Base-by-base conservation (phyloP, 2,113 vertebrate genomes). In the Ceyx melanurus region DNA sequence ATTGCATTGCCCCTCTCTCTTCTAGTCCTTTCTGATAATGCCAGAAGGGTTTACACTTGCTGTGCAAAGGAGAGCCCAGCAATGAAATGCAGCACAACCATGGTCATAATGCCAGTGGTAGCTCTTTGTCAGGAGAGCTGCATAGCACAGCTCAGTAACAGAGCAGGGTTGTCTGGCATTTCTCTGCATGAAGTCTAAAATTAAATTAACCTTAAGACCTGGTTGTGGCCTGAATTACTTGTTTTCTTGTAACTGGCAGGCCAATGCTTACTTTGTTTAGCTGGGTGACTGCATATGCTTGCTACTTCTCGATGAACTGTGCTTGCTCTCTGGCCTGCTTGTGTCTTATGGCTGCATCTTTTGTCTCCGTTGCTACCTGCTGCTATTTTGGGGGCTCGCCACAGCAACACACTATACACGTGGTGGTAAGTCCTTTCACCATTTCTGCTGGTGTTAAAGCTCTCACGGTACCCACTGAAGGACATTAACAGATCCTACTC, bases 401-500 rank as follows among this genome's bases (percentile, higher is more conserved):
- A 95, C 98, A 99, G 99, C 99, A 99, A 99, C 99, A 99, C 97
- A 99, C 99, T 98, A 99, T 99, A 98, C 99, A 99, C 97, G 99
- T 99, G 98, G 99, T 99, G 99, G 99, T 99, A 99, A 99, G 99
- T 99, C 98, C 94, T 96, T 97, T 97, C 95, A 88, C 91, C 28
- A 92, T 97, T 97, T 96, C 97, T 97, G 97, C 93, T 96, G 92
- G 86, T 94, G 81, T 96, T 97, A 85, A 97, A 92, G 90, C 90
- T 95, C 85, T 97, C 79, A 66, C 42, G 71, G 76, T 86, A 66
- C 93, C 82, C 23, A 76, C 70, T 79, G 54, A 91, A 82, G 91
- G 93, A 84, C 66, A 83, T n/a, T 88, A 62, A 70, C 66, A 84
- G 72, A 19, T 76, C 31, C 60, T 83, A 9, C 31, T 87, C 51